Evolutionary conservation across 2,113 vertebrate species (phyloP).

Genomic region (Suncus etruscus): DNA sequence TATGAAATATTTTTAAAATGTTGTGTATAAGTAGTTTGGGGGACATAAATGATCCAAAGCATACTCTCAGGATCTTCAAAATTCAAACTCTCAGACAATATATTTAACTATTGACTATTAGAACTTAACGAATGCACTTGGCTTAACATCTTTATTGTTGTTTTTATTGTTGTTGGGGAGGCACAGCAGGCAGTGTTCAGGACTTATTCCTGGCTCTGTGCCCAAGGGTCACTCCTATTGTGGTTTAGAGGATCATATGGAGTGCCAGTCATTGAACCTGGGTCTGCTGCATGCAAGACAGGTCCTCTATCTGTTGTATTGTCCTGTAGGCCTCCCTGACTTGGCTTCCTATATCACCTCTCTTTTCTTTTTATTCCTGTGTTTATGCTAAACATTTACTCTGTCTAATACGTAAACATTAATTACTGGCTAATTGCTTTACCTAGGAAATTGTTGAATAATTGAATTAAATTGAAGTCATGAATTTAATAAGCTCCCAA

Average conservation of each 20-base stretch:
- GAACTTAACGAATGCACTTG: neutral
- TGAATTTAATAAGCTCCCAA: constrained; percentile 17
- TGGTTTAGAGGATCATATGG: too few relatives aligned
- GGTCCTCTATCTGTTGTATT: too few relatives aligned
- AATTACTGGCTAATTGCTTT: constrained; percentile 15
- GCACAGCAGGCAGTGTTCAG: too few relatives aligned
- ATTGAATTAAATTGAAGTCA: constrained; percentile 22
- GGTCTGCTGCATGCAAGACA: too few relatives aligned
- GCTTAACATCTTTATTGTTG: neutral
- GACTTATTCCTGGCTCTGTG: too few relatives aligned
- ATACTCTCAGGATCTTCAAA: neutral
- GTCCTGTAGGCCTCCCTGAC: too few relatives aligned
- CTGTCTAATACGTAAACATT: constrained; percentile 35
- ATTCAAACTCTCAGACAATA: neutral
- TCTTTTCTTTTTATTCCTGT: neutral
- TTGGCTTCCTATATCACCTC: neutral
- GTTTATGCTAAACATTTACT: constrained; percentile 30
- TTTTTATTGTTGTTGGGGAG: too few relatives aligned
- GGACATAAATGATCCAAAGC: neutral
- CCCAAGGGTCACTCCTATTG: too few relatives aligned
- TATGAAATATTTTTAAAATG: neutral
- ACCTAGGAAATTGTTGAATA: constrained; percentile 27
- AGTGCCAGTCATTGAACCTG: too few relatives aligned
- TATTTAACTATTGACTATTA: neutral
- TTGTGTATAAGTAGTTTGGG: neutral